Conservation (phyloP, 2,888 invertebrate species). For the Tinea semifulvella region DNA sequence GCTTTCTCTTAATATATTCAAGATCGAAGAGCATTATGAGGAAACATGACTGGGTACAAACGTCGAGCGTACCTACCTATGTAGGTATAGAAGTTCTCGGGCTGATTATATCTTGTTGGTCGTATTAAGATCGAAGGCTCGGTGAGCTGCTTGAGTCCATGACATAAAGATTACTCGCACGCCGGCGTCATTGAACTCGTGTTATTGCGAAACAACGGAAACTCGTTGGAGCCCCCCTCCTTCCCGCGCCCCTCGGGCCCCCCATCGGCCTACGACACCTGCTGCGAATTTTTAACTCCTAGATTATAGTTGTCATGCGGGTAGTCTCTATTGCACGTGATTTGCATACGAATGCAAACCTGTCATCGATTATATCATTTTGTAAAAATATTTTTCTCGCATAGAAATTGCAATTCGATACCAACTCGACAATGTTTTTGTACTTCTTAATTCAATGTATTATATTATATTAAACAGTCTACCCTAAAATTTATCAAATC, state of each 20-base stretch:
- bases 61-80: too few species aligned
- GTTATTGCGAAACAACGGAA: constrained; percentile 67
- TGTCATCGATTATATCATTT: constrained; percentile 43
- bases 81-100: too few species aligned
- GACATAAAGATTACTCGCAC: constrained; percentile 52
- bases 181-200: constrained; percentile 61
- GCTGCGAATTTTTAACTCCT: constrained; percentile 64
- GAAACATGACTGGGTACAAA: too few species aligned
- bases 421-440: too few species aligned
- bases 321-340: constrained; percentile 43
- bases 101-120: background rate
- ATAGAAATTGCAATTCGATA: too few species aligned
- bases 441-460: too few species aligned
- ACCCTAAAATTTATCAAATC: too few species aligned
- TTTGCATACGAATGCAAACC: constrained; percentile 31
- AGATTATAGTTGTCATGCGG: constrained; percentile 61
- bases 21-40: too few species aligned
- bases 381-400: too few species aligned
- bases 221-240: constrained; percentile 45
- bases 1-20: too few species aligned
- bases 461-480: too few species aligned
- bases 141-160: constrained; percentile 25
- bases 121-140: background rate
- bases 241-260: constrained; percentile 23
- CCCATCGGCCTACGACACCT: constrained; percentile 35